A percentile compares a stretch with the other conserved stretches of the same genome.
These are phyloP conservation scores for Eospalax fontanierii DNA, from an alignment of 2,797 vertebrate genomes.

Conservation along the genomic window DNA sequence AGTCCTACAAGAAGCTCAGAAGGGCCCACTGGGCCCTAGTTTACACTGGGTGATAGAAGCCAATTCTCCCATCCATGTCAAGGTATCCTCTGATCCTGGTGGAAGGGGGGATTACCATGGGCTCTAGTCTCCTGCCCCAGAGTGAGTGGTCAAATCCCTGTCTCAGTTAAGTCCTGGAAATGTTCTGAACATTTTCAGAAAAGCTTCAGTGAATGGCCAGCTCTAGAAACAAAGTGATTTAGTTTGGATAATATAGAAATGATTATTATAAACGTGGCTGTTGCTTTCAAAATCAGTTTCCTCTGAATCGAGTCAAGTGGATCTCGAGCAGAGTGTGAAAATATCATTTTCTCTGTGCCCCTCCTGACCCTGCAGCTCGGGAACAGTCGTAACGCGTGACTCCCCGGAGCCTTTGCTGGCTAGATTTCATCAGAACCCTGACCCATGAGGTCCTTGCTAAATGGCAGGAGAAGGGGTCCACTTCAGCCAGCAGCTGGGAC, in stretches of 20 bases:
- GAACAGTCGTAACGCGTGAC: slow-evolving; percentile 55
- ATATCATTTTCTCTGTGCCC: slow-evolving; percentile 71
- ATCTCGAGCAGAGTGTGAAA: slow-evolving; percentile 75
- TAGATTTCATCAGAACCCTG: slow-evolving; percentile 63
- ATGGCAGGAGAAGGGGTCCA: slow-evolving; percentile 69
- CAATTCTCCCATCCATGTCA: not conserved
- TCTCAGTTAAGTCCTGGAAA: slow-evolving; percentile 20
- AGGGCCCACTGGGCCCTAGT: not conserved
- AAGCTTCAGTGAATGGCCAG: slow-evolving; percentile 1
- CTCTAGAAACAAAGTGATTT: slow-evolving; percentile 64
- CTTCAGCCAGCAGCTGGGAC: slow-evolving; percentile 39
- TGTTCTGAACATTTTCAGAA: slow-evolving; percentile 49
- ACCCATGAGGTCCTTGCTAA: slow-evolving; percentile 75
- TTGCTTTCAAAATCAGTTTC: slow-evolving; percentile 73
- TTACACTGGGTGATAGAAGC: not conserved
- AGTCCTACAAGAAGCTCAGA: not conserved
- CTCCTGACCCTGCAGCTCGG: slow-evolving; percentile 60
- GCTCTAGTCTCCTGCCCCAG: not conserved
- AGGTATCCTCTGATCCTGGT: not conserved
- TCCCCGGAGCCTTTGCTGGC: slow-evolving; percentile 62
- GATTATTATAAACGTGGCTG: slow-evolving; percentile 65
- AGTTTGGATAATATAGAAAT: slow-evolving; percentile 62
- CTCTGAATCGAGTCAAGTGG: slow-evolving; percentile 82
- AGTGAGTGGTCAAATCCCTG: not conserved
- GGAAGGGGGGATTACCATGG: no score